phyloP scores from a whole-genome alignment of 2,113 vertebrate species.

The Dryoscopus gambensis region DNA sequence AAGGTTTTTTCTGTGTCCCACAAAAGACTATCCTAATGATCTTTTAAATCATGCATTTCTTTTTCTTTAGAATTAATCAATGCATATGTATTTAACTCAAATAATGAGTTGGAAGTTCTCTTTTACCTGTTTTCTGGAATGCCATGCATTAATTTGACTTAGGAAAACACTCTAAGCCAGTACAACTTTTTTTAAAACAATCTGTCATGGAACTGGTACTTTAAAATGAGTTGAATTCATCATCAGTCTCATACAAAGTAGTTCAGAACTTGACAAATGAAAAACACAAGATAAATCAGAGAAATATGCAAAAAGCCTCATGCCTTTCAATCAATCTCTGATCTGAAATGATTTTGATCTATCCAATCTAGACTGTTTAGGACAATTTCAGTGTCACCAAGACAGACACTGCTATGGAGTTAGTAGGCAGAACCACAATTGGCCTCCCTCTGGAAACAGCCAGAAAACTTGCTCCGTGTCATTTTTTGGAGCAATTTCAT shows the following conservation, averaged over 20 bases:
- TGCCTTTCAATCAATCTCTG: not conserved
- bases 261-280: not conserved
- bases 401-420: not conserved
- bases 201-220: not conserved
- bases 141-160: not conserved
- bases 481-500: not conserved
- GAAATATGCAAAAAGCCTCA: not conserved
- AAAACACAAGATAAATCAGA: not conserved
- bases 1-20: constrained; percentile 26
- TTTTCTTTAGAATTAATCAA: not conserved
- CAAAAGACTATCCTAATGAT: constrained; percentile 16
- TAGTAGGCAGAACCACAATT: not conserved
- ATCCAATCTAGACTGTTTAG: not conserved
- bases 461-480: not conserved
- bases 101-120: not conserved
- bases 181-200: not conserved
- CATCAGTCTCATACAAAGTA: not conserved
- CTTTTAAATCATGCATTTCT: not conserved
- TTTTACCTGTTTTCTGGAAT: not conserved
- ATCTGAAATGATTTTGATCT: not conserved
- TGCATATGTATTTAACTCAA: not conserved
- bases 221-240: not conserved
- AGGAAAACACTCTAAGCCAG: not conserved
- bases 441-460: not conserved
- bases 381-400: not conserved